Base-by-base conservation (phyloP, 2,888 invertebrate genomes). In the Pachycephus smyrnensis region DNA sequence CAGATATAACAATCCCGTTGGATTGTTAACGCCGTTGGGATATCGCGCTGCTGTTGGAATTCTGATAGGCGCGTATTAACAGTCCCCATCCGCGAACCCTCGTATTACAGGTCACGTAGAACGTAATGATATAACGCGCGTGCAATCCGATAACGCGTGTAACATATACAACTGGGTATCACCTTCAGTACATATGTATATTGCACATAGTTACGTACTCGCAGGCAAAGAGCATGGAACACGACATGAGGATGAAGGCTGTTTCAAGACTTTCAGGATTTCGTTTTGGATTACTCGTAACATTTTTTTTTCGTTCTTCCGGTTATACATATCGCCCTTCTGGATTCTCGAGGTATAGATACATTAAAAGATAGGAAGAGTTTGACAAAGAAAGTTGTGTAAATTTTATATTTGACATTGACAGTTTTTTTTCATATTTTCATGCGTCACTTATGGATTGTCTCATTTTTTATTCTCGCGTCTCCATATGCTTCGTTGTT, bases 41-140 rank as follows among this genome's bases (percentile, higher is more conserved):
- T 55, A 55, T 55, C 15, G 55, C 9, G 55, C 9, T 15, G 55
- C 55, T 79, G 78, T 76, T 75, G 75, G 82, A 81, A 80, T 81
- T 77, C 73, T 84, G 80, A 84, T 82, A 77, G 79, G 77, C 68
- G 75, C 74, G 80, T 81, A 86, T 86, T 85, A 86, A 81, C 84
- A 80, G 81, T 79, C 77, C 78, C 75, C 77, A 75, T 76, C 55
- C 40, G 76, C 77, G 79, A 77, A 73, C 76, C 36, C 82, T 78
- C 77, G 33, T 30, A 40, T 71, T 80, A 79, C 79, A 35, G 73
- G 73, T 78, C 78, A 77, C 84, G 80, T 81, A 78, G 80, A 76
- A 77, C 79, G 73, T 73, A 80, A 81, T 79, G 77, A 75, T 78
- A 73, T 75, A 75, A 15, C 15, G 69, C 36, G 69, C 69, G 23